Base-by-base conservation (phyloP, 2,797 vertebrate genomes). In the Anniella stebbinsi region DNA sequence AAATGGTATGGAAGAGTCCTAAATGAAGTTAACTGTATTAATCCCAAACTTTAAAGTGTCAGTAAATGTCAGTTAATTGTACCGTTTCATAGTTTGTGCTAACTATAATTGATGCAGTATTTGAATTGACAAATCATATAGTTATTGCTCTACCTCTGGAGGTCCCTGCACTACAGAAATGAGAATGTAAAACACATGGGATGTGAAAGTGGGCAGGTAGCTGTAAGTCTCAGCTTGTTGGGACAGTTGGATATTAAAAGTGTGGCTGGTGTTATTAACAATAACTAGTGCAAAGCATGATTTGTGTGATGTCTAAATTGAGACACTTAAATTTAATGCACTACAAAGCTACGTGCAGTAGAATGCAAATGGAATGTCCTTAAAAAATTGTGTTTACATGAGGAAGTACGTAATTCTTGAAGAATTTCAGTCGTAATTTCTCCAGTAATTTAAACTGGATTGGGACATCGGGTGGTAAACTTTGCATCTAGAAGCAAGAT, bases 401-500 rank as follows among this genome's bases (percentile, higher is more conserved):
- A 80, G 70, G 82, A 69, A 60, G 1, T 2, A 28, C 8, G 4
- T 6, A 63, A 41, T 45, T 23, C 75, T 41, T 77, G 86, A 66
- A 73, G 38, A 10, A 18, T 57, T 70, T 87, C 45, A 1, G 8
- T 81, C 80, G 25, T 41, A 70, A 38, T 23, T 12, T 66, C 33
- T 41, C 57, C 12, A n/a, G 2, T 80, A 17, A 57, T 63, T 57
- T 67, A 80, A 80, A 33, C 63, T 30, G 25, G 4, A 63, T 66
- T 77, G 57, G 4, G 38, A 4, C 21, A 63, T 66, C 72, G 0
- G 0, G 1, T 85, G 88, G 81, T 80, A 4, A 0, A 38, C 33
- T 33, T 10, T 23, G 17, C 28, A 33, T 66, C 36, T 86, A 84
- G 41, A 80, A 13, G 63, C 36, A 76, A 54, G 25, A 72, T 90